Conservation (phyloP, 2,888 invertebrate species). For the Baronia brevicornis region DNA sequence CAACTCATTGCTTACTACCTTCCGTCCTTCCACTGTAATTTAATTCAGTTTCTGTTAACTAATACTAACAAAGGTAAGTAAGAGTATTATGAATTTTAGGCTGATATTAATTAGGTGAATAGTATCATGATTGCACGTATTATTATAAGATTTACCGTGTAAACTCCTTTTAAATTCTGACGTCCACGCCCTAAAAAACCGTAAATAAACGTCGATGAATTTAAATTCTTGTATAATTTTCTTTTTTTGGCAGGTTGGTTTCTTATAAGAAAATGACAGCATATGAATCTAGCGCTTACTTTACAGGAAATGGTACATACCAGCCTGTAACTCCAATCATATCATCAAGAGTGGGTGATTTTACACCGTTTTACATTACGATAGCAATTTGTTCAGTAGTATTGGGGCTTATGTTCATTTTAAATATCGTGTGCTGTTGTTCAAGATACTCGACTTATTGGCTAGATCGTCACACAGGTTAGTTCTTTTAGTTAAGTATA, state of each 20-base stretch:
- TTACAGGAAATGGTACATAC: slow-evolving; percentile 62
- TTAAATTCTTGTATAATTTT: slow-evolving; percentile 31
- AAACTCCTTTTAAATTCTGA: too few relatives aligned
- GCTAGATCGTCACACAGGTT: slow-evolving; percentile 88
- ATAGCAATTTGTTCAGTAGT: slow-evolving; percentile 86
- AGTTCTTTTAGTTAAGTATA: slow-evolving; percentile 22
- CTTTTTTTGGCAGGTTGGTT: slow-evolving; percentile 56
- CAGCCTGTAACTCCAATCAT: slow-evolving; percentile 47
- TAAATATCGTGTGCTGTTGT: slow-evolving; percentile 88
- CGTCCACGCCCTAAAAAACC: slow-evolving; percentile 6
- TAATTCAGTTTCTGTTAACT: too few relatives aligned
- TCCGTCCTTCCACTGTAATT: too few relatives aligned
- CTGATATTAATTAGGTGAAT: too few relatives aligned
- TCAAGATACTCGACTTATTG: slow-evolving; percentile 87
- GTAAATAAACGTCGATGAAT: slow-evolving; percentile 1
- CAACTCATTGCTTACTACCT: too few relatives aligned
- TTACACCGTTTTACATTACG: slow-evolving; percentile 89
- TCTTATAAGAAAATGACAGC: slow-evolving; percentile 52
- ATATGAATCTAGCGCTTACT: slow-evolving; percentile 57
- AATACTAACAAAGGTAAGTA: too few relatives aligned
- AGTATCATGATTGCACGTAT: too few relatives aligned
- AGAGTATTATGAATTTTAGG: too few relatives aligned
- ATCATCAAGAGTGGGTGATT: slow-evolving; percentile 77
- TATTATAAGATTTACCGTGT: too few relatives aligned
- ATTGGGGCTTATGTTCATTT: slow-evolving; percentile 79